A percentile compares a stretch with the other conserved stretches of the same genome.
Conservation (phyloP, 1,140 invertebrate genomes). For the Brachionus angularis region DNA sequence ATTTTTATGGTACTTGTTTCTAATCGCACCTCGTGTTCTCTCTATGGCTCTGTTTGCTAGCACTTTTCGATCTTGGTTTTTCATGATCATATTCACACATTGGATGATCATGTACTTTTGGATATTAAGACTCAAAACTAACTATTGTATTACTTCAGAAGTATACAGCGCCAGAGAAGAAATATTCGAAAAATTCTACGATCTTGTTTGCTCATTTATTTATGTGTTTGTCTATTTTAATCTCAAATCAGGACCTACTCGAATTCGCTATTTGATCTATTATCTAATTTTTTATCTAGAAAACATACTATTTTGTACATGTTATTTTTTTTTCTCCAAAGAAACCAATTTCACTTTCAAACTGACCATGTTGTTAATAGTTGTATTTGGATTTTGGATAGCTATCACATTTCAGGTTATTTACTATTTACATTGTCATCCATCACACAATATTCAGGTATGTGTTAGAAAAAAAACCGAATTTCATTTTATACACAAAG, state of each 20-base stretch:
- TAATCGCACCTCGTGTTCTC: constrained; percentile 36
- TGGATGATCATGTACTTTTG: constrained; percentile 43
- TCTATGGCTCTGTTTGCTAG: constrained; percentile 36
- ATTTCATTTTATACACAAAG: constrained; percentile 37
- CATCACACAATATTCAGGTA: constrained; percentile 32
- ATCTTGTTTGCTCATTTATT: constrained; percentile 43
- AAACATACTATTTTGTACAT: constrained; percentile 39
- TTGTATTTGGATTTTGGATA: constrained; percentile 41
- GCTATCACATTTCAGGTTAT: constrained; percentile 36
- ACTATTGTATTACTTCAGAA: constrained; percentile 33
- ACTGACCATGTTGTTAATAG: constrained; percentile 12
- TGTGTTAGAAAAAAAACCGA: constrained; percentile 3
- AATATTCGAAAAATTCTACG: constrained; percentile 42
- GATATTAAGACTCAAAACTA: constrained; percentile 36
- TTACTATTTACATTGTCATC: constrained; percentile 39
- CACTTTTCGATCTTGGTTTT: constrained; percentile 44
- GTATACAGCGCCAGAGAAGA: constrained; percentile 25
- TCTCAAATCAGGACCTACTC: constrained; percentile 28
- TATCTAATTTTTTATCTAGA: constrained; percentile 34
- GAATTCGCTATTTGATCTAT: constrained; percentile 22
- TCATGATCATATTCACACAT: constrained; percentile 36
- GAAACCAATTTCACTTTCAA: constrained; percentile 39
- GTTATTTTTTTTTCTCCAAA: constrained; percentile 24
- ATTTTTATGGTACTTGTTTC: constrained; percentile 39
- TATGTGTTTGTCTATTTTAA: constrained; percentile 43